These are phyloP conservation scores for Notechis scutatus DNA, from an alignment of 2,113 vertebrate species.

Conservation along the genomic window DNA sequence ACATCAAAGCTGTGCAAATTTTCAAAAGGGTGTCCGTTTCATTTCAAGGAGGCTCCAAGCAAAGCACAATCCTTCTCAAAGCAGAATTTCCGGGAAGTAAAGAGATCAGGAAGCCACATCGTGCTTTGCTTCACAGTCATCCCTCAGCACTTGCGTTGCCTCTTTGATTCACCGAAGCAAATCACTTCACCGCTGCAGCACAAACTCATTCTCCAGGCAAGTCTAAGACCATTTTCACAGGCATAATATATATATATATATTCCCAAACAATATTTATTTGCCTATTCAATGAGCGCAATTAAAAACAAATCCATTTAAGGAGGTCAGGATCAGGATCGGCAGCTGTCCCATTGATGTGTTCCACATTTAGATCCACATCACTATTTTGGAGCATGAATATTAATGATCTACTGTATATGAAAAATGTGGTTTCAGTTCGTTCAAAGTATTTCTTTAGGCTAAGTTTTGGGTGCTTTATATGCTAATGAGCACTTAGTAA, in stretches of 20 bases:
- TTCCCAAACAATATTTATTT: background rate
- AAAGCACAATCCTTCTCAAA: background rate
- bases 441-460: background rate
- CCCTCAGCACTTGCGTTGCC: background rate
- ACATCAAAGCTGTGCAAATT: background rate
- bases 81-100: background rate
- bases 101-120: background rate
- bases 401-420: background rate
- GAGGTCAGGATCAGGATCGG: background rate
- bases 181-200: background rate
- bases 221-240: background rate
- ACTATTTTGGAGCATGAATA: background rate
- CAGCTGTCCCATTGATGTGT: background rate
- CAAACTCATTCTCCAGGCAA: background rate
- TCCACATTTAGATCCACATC: background rate
- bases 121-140: background rate
- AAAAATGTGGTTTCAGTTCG: background rate
- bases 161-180: background rate
- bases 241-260: background rate
- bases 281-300: background rate
- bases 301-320: background rate
- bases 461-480: slow-evolving; percentile 11
- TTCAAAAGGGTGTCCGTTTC: background rate
- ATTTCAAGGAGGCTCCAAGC: background rate
- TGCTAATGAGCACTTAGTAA: background rate